phyloP scores from a whole-genome alignment of 2,797 vertebrate species.

The Melanotaenia maccullochi region DNA sequence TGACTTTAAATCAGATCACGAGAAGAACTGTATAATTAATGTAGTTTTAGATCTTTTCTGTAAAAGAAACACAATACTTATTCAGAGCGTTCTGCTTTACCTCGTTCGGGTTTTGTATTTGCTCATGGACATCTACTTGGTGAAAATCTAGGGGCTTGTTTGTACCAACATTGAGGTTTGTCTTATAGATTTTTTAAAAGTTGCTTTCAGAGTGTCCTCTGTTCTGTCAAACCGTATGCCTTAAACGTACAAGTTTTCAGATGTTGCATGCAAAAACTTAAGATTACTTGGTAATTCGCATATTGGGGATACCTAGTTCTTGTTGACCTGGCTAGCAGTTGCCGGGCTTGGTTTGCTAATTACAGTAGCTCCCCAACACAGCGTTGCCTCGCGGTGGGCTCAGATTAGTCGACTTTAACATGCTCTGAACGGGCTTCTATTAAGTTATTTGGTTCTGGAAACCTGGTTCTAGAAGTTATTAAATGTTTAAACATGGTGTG shows the following conservation, averaged over 20 bases:
- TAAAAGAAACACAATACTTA: fast-evolving
- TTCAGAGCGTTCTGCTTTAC: fast-evolving
- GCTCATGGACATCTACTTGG: not conserved
- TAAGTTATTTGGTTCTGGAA: fast-evolving
- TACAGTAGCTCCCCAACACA: conserved; percentile 40
- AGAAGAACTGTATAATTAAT: not conserved
- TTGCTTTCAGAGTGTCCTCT: fast-evolving
- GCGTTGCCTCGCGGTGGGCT: conserved; percentile 1
- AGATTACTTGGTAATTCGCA: fast-evolving
- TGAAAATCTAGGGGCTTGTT: fast-evolving
- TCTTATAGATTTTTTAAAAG: not conserved
- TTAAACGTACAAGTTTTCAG: fast-evolving
- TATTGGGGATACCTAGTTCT: conserved; percentile 14
- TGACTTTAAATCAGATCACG: not conserved
- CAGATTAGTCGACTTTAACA: conserved; percentile 16
- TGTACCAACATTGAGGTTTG: not conserved
- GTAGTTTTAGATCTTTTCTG: not conserved
- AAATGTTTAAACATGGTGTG: fast-evolving
- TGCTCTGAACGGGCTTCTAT: fast-evolving
- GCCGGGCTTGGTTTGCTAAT: conserved; percentile 59
- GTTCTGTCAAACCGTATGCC: fast-evolving
- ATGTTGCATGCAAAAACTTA: not conserved
- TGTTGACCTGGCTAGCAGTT: conserved; percentile 64
- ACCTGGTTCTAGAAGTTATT: fast-evolving
- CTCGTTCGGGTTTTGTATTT: not conserved